Base-by-base conservation (phyloP, 2,113 vertebrate genomes). In the Centropus bengalensis region DNA sequence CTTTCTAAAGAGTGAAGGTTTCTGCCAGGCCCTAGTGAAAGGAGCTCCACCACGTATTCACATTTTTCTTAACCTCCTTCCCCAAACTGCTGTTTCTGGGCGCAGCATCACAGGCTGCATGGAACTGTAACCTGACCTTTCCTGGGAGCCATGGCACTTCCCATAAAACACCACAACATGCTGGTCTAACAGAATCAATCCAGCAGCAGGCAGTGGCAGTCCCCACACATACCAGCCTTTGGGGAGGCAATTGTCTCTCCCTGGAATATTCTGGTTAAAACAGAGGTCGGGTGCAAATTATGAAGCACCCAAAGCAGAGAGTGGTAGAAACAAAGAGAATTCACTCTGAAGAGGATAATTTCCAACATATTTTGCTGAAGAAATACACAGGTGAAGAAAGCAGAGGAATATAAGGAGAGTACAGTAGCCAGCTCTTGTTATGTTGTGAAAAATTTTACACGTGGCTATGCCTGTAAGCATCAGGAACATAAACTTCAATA, bases 281-380 rank as follows among this genome's bases (percentile, higher is more conserved):
- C 32, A 68, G 26, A 70, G 2, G 17, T 22, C 56, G 11, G 12
- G 23, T 85, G 69, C 58, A 54, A 49, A 24, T 75, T 42, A 54
- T 9, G 23, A 89, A 80, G 64, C 38, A 42, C 47, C 94, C 79
- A 82, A 80, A 95, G 33, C 67, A 93, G 84, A 40, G 63, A 83
- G 77, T 62, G 36, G 5, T 49, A 67, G 47, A 69, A 33, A 84
- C 88, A 91, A 80, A 80, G 58, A 69, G 40, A 80, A 59, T 64
- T 84, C 12, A 17, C 17, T 52, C 45, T 63, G 52, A 80, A 80
- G 22, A 42, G 5, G 22, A 51, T 33, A 63, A 54, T 30, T 33
- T 26, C 14, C 2, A 26, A 20, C 27, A 49, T 33, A 69, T 87
- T 71, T 76, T 60, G 32, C 40, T 68, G 54, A 79, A 92, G 86